A percentile compares a stretch with the other conserved stretches of the same genome.
phyloP scores from a whole-genome alignment of 2,113 vertebrate genomes.

The Progne subis region DNA sequence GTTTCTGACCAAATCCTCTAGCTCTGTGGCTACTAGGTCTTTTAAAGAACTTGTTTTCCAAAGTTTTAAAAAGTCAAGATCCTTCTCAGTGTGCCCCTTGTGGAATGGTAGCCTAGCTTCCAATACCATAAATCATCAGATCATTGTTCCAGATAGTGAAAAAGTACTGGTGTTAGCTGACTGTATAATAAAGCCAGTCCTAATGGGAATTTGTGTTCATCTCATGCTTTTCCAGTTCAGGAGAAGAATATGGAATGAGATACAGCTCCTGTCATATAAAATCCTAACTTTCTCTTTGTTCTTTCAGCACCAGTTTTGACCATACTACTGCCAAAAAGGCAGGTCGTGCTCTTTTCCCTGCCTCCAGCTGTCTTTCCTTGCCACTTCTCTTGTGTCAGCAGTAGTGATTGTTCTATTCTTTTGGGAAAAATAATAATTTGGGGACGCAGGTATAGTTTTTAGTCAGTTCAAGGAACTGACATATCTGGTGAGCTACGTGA shows the following conservation, averaged over 20 bases:
- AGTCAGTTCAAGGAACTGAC: conserved; percentile 31
- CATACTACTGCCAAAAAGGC: conserved; percentile 39
- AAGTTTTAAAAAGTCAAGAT: conserved; percentile 1
- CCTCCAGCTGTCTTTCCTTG: conserved; percentile 50
- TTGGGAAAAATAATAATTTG: conserved; percentile 33
- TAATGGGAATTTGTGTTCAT: conserved; percentile 53
- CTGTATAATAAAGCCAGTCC: conserved; percentile 32
- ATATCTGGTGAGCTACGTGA: background rate
- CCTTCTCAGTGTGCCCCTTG: background rate
- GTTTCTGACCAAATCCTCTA: background rate
- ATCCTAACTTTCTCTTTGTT: conserved; percentile 47
- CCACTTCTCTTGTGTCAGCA: conserved; percentile 35
- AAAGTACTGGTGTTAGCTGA: conserved; percentile 17
- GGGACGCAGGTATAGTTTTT: conserved; percentile 14
- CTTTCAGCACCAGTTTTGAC: conserved; percentile 40
- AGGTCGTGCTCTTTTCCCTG: conserved; percentile 19
- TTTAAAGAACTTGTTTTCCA: background rate
- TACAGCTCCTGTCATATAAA: conserved; percentile 37
- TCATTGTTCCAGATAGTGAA: conserved; percentile 40
- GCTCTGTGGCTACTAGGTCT: background rate
- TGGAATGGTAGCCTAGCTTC: background rate
- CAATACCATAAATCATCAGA: conserved; percentile 7
- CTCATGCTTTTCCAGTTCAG: conserved; percentile 24
- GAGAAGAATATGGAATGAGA: conserved; percentile 29
- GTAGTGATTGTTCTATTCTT: conserved; percentile 9